Percentiles rank a stretch among this genome's conserved stretches.
phyloP scores from a whole-genome alignment of 2,888 invertebrate species.

The Eupeodes luniger region DNA sequence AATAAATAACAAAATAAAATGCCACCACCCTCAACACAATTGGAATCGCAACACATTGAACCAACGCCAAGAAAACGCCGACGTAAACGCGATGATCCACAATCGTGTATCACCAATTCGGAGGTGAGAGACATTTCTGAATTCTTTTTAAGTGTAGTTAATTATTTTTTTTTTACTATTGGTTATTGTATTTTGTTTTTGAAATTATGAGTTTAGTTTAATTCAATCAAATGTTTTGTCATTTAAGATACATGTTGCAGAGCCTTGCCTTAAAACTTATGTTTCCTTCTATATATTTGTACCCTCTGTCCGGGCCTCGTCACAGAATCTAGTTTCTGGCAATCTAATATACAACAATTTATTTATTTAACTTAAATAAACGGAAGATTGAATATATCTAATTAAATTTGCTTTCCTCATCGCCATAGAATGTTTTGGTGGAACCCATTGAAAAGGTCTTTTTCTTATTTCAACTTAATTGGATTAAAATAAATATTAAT shows the following conservation, averaged over 20 bases:
- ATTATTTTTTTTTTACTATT: conserved; percentile 16
- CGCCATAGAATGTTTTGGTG: background rate
- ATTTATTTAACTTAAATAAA: background rate
- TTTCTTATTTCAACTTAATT: conserved; percentile 27
- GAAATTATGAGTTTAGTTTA: background rate
- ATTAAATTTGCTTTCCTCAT: background rate
- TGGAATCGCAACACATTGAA: conserved; percentile 84
- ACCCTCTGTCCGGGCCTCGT: background rate
- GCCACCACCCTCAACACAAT: conserved; percentile 85
- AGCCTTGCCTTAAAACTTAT: background rate
- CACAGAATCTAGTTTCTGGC: background rate
- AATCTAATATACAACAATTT: background rate
- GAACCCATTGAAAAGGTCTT: background rate
- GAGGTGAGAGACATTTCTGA: conserved; percentile 77
- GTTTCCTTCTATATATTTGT: background rate
- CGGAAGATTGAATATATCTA: background rate
- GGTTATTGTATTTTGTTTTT: background rate
- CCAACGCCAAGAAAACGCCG: conserved; percentile 87
- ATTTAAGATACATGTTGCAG: background rate
- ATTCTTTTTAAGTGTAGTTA: conserved; percentile 21
- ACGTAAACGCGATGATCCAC: conserved; percentile 87
- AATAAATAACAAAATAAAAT: conserved; percentile 34
- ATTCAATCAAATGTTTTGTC: background rate
- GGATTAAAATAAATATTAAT: conserved; percentile 41
- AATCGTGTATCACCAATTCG: conserved; percentile 85